Evolutionary conservation across 2,888 invertebrate species (phyloP).

Genomic region (Hetaerina titia): DNA sequence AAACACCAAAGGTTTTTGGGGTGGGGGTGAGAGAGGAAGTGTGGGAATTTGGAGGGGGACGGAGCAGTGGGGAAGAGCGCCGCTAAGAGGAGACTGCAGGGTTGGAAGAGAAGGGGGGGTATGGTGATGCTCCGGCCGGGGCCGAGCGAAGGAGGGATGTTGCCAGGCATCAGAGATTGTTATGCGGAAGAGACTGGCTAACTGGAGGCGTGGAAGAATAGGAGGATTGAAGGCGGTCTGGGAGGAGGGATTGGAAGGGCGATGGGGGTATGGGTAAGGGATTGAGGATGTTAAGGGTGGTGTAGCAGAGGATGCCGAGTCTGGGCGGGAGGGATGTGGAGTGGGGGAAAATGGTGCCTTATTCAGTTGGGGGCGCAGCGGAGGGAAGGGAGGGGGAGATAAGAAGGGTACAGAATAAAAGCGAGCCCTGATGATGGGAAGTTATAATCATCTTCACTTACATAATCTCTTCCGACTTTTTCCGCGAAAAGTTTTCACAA

Average conservation of each 20-base stretch:
- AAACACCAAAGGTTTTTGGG: slow-evolving; percentile 33
- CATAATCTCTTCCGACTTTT: slow-evolving; percentile 67
- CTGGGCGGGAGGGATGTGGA: not conserved
- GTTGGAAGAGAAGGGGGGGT: not conserved
- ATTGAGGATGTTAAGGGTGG: not conserved
- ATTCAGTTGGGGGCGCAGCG: not conserved
- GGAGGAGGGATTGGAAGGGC: not conserved
- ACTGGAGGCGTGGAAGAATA: not conserved
- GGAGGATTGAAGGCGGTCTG: not conserved
- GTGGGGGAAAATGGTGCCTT: not conserved
- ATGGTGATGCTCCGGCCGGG: not conserved
- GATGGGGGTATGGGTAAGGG: not conserved
- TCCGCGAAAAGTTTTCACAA: slow-evolving; percentile 64
- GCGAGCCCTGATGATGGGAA: slow-evolving; percentile 54
- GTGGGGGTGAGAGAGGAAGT: not conserved
- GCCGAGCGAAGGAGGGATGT: not conserved
- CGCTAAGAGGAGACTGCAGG: not conserved
- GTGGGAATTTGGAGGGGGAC: not conserved
- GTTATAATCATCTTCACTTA: slow-evolving; percentile 67
- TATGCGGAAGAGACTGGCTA: slow-evolving; percentile 10
- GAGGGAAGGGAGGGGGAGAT: not conserved
- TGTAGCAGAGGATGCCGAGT: not conserved
- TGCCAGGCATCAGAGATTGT: slow-evolving; percentile 21
- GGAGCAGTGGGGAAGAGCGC: not conserved
- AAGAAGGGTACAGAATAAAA: slow-evolving; percentile 12